phyloP scores from a whole-genome alignment of 1,140 invertebrate genomes.

The Drosophila sturtevanti region DNA sequence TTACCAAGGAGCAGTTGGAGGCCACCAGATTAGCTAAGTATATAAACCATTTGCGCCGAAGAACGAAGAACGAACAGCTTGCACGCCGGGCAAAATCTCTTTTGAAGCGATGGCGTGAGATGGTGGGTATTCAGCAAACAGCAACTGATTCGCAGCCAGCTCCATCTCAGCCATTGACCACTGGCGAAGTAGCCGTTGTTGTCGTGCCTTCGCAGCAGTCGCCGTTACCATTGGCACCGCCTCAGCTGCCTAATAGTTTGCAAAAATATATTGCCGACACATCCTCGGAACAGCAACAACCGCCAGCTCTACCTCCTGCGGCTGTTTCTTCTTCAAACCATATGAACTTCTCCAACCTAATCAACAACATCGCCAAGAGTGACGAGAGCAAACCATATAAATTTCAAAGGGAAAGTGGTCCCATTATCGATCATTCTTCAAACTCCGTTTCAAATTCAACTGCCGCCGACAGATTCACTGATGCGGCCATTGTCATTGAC shows the following conservation, averaged over 20 bases:
- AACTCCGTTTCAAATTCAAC: constrained; percentile 52
- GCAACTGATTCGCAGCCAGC: constrained; percentile 40
- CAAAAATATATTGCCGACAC: constrained; percentile 29
- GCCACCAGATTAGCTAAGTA: constrained; percentile 95
- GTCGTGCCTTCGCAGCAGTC: constrained; percentile 14
- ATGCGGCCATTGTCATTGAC: constrained; percentile 66
- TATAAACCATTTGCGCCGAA: constrained; percentile 94
- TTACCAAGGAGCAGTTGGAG: constrained; percentile 97
- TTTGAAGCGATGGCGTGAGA: constrained; percentile 94
- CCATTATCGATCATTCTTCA: constrained; percentile 47
- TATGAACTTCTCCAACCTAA: constrained; percentile 57
- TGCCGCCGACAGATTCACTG: constrained; percentile 48
- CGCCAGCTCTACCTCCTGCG: neutral
- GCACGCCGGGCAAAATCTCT: constrained; percentile 94
- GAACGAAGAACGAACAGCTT: constrained; percentile 90
- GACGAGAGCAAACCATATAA: constrained; percentile 31
- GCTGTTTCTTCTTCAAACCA: constrained; percentile 14
- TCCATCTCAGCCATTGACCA: neutral
- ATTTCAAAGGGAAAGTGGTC: neutral
- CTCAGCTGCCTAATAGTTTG: constrained; percentile 29
- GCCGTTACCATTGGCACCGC: constrained; percentile 45
- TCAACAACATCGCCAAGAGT: constrained; percentile 39
- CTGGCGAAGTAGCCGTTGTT: constrained; percentile 10
- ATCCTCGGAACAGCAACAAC: constrained; percentile 15
- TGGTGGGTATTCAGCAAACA: constrained; percentile 83